These are phyloP conservation scores for Chlorops oryzae DNA, from an alignment of 1,140 invertebrate species.

Conservation along the genomic window DNA sequence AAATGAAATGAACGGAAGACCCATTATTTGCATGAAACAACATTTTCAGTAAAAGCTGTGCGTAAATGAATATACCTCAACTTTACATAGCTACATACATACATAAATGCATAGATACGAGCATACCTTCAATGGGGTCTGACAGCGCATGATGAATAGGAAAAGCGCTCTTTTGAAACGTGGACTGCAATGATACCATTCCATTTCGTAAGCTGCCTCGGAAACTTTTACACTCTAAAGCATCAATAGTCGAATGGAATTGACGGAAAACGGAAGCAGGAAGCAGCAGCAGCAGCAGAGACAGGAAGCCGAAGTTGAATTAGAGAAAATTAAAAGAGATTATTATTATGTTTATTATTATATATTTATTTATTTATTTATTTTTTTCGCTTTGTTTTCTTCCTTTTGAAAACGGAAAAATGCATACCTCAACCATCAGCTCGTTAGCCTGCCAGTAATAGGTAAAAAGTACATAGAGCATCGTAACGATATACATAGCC, in stretches of 20 bases:
- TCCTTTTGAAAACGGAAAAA: not conserved
- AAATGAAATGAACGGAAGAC: slow-evolving; percentile 1
- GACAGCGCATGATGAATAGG: slow-evolving; percentile 37
- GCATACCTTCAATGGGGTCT: slow-evolving; percentile 32
- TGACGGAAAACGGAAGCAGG: too few species aligned
- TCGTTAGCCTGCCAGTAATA: slow-evolving; percentile 43
- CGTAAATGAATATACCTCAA: too few species aligned
- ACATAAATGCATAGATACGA: too few species aligned
- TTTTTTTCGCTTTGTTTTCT: not conserved
- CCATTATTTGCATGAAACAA: too few species aligned
- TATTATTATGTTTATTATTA: too few species aligned
- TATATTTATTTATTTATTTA: too few species aligned
- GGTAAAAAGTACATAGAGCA: slow-evolving; percentile 40
- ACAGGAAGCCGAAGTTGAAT: too few species aligned
- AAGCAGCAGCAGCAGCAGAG: too few species aligned
- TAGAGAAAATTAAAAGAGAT: too few species aligned
- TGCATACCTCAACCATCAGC: slow-evolving; percentile 27
- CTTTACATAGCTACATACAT: too few species aligned
- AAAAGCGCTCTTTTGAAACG: slow-evolving; percentile 33
- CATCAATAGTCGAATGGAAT: too few species aligned
- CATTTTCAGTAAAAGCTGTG: too few species aligned
- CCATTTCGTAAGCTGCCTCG: slow-evolving; percentile 14
- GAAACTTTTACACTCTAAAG: slow-evolving; percentile 16
- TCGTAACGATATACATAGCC: slow-evolving; percentile 36
- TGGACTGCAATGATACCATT: slow-evolving; percentile 15